Conservation (phyloP, 2,113 vertebrate species). For the Thalassarche chlororhynchos region DNA sequence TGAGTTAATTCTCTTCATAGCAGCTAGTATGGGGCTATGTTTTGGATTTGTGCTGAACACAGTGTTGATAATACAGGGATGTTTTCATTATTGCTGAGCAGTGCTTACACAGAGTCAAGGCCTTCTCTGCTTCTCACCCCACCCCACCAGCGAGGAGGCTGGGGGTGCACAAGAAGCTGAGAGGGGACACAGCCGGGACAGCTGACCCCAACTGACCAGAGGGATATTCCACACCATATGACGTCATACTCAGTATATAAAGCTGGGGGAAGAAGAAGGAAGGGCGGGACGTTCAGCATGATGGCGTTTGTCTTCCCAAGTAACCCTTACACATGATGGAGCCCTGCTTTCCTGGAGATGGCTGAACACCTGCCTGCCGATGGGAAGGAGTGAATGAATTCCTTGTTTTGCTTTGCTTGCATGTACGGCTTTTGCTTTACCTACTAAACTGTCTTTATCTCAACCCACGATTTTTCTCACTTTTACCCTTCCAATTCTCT, state of each 20-base stretch:
- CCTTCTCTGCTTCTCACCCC: background rate
- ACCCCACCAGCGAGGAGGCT: background rate
- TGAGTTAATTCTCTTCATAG: background rate
- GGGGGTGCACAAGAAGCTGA: background rate
- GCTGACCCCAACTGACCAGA: background rate
- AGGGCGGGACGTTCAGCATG: rapidly evolving
- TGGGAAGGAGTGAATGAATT: background rate
- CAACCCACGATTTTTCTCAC: background rate
- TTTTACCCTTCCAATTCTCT: background rate
- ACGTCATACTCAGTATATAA: background rate
- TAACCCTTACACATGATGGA: rapidly evolving
- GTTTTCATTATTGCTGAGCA: background rate
- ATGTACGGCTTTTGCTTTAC: rapidly evolving
- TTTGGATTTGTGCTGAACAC: background rate
- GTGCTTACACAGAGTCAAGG: background rate
- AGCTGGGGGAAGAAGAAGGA: background rate
- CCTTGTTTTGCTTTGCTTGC: background rate
- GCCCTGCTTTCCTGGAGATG: background rate
- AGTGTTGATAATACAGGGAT: background rate
- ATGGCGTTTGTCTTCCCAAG: background rate
- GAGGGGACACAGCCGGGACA: background rate
- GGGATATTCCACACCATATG: background rate
- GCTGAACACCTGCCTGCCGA: rapidly evolving
- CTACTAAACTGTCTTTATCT: background rate
- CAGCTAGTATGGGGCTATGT: background rate